Conservation (phyloP, 92 coral and sea anemone genomes). For the Epizoanthus scotinus region DNA sequence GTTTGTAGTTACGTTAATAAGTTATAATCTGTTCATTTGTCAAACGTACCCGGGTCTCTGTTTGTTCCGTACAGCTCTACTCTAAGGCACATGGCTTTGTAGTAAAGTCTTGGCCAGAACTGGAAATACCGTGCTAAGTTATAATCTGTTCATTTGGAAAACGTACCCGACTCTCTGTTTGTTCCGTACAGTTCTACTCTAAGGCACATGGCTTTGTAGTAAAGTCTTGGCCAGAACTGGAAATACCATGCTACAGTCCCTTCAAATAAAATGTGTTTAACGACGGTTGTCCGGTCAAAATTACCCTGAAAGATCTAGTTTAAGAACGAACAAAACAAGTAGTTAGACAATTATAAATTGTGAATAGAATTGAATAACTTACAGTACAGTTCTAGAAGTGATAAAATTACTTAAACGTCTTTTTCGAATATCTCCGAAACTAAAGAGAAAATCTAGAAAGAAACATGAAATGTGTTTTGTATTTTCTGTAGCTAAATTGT, state of each 20-base stretch:
- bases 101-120: not conserved
- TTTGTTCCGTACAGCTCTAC: constrained; percentile 13
- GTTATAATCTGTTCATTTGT: too few relatives aligned
- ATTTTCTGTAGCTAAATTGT: too few relatives aligned
- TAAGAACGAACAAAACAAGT: not conserved
- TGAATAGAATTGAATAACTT: too few relatives aligned
- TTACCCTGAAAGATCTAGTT: constrained; percentile 1
- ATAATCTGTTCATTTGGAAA: too few relatives aligned
- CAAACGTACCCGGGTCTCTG: not conserved
- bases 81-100: not conserved
- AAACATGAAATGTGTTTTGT: too few relatives aligned
- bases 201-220: not conserved
- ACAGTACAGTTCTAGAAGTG: too few relatives aligned
- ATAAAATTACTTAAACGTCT: too few relatives aligned
- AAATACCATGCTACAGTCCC: not conserved
- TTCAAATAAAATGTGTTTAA: constrained; percentile 9
- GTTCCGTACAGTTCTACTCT: constrained; percentile 9
- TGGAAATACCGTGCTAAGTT: not conserved
- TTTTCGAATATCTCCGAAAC: too few relatives aligned
- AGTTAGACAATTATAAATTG: not conserved
- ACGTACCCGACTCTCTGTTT: not conserved
- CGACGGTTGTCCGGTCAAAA: not conserved
- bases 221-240: not conserved
- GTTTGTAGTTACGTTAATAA: too few relatives aligned
- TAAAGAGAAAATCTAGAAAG: too few relatives aligned